phyloP scores from a whole-genome alignment of 2,797 vertebrate genomes.

The Odontamblyopus lacepedii region DNA sequence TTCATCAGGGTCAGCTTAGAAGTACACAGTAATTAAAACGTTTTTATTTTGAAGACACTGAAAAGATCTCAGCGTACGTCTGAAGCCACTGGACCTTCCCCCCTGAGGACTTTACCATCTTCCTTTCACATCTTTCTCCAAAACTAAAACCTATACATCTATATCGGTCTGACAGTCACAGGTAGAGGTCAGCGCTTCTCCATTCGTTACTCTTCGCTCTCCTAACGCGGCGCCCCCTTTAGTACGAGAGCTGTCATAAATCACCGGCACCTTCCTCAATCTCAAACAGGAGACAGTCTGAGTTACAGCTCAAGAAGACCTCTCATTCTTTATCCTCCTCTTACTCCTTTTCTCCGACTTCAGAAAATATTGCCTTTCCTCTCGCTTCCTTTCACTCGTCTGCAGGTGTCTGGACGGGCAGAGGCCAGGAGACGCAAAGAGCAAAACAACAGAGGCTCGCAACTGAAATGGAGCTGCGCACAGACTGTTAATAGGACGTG shows the following conservation, averaged over 20 bases:
- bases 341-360: slow-evolving; percentile 20
- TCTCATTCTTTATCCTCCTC: slow-evolving; percentile 66
- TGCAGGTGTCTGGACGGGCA: slow-evolving; percentile 66
- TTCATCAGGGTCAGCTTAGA: too few relatives aligned
- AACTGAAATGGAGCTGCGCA: slow-evolving; percentile 47
- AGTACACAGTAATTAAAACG: too few relatives aligned
- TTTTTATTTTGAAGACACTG: too few relatives aligned
- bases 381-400: slow-evolving; percentile 44
- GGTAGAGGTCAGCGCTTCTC: slow-evolving; percentile 65
- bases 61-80: slow-evolving; percentile 4
- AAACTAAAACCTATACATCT: slow-evolving; percentile 25
- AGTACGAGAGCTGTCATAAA: slow-evolving; percentile 61
- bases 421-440: slow-evolving; percentile 40
- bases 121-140: slow-evolving; percentile 44
- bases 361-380: slow-evolving; percentile 44
- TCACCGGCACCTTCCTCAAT: slow-evolving; percentile 40
- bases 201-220: slow-evolving; percentile 66
- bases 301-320: slow-evolving; percentile 65
- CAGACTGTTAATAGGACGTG: slow-evolving; percentile 64
- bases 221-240: slow-evolving; percentile 51
- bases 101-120: slow-evolving; percentile 26
- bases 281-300: slow-evolving; percentile 44
- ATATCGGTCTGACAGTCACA: slow-evolving; percentile 60
- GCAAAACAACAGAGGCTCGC: slow-evolving; percentile 52
- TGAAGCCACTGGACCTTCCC: slow-evolving; percentile 31